Evolutionary conservation across 2,888 invertebrate genomes (phyloP), one percentile per base, ranked within the genome.

Genomic region (Miltochrista miniata): DNA sequence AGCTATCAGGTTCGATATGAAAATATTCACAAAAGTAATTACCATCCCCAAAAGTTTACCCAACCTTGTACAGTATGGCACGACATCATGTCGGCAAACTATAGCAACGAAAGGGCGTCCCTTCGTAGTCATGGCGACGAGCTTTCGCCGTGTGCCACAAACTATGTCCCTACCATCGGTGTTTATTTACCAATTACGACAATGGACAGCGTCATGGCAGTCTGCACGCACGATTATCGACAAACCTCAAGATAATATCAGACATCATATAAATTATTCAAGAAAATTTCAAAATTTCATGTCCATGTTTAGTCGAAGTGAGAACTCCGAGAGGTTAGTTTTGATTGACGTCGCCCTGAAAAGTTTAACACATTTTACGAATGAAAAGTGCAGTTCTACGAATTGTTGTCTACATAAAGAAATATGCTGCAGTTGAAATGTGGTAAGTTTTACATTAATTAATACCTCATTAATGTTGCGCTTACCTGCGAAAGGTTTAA

Each of bases 101-200:
- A 74, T 79, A 73, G 81, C 72, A 78, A 83, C 81, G 61, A 51
- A 46, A 48, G 63, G 64, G 82, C 87, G 83, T 82, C 83, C 66
- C 59, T 66, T 59, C 49, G 88, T 87, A 63, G 68, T 74, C 81
- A 88, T 87, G 80, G 72, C 59, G 64, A 88, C 82, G 48, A 52
- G 56, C 7, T 49, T 56, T 48, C 48, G 56, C 55, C 61, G 60
- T 24, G 18, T 24, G 59, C 62, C 65, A 71, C 61, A 70, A 73
- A 70, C 59, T 65, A 65, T 70, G 59, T 59, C 61, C 53, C 65
- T 72, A 73, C 77, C 74, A 73, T 59, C 61, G 56, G 54, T 74
- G 76, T 83, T 80, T 85, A 83, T 84, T 85, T 85, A 85, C 82
- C 74, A 81, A 82, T 81, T 74, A 81, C 70, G 70, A 68, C 72